phyloP scores from a whole-genome alignment of 2,888 invertebrate species.

The Rugalucina vietnamica region DNA sequence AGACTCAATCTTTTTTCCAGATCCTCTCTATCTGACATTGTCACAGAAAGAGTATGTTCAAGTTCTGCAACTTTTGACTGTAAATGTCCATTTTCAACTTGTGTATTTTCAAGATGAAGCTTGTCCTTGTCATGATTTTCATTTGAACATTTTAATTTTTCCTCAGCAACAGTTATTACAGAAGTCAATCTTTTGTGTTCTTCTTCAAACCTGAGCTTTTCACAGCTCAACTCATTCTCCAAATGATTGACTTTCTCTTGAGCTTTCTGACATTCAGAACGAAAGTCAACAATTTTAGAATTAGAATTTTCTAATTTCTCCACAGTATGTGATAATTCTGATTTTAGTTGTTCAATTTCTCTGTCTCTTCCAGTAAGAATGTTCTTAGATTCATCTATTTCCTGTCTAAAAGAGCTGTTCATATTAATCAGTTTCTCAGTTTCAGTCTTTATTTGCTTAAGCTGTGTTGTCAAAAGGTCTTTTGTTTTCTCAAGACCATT shows the following conservation, averaged over 20 bases:
- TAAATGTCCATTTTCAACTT: background rate
- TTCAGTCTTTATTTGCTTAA: slow-evolving; percentile 47
- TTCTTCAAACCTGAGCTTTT: slow-evolving; percentile 25
- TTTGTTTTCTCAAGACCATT: slow-evolving; percentile 51
- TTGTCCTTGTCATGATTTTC: slow-evolving; percentile 2
- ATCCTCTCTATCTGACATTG: slow-evolving; percentile 37
- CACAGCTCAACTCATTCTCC: slow-evolving; percentile 32
- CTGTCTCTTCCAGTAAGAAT: slow-evolving; percentile 43
- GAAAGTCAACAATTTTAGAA: slow-evolving; percentile 25
- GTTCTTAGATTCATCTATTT: slow-evolving; percentile 53
- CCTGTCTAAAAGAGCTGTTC: slow-evolving; percentile 56
- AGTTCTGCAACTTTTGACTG: background rate
- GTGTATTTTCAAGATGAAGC: slow-evolving; percentile 13
- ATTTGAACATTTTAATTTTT: slow-evolving; percentile 14
- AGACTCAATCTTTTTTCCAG: slow-evolving; percentile 48
- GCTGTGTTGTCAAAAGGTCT: slow-evolving; percentile 30
- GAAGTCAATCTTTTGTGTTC: slow-evolving; percentile 24
- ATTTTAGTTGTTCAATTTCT: slow-evolving; percentile 41
- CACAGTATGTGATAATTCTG: slow-evolving; percentile 38
- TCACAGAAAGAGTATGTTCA: slow-evolving; percentile 23
- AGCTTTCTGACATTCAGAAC: background rate
- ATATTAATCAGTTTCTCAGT: slow-evolving; percentile 58
- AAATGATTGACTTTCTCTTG: slow-evolving; percentile 39
- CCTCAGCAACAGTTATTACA: background rate
- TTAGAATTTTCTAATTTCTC: slow-evolving; percentile 35